A percentile compares a stretch with the other conserved stretches of the same genome.
Evolutionary conservation across 2,888 invertebrate species (phyloP).

Genomic region (Tachina fera): DNA sequence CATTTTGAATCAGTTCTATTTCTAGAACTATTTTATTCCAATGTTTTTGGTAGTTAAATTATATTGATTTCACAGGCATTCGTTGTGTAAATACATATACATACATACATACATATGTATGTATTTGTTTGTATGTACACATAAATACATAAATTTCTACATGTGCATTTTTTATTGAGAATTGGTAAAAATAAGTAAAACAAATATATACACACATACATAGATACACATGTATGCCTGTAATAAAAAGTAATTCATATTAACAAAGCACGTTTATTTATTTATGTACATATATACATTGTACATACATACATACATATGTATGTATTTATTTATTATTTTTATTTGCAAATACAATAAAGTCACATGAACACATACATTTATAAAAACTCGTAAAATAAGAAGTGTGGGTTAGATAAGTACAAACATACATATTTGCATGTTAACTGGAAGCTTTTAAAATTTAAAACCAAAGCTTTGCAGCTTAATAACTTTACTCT

Average conservation of each 20-base stretch:
- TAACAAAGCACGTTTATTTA: slow-evolving; percentile 41
- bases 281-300: too few relatives aligned
- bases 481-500: slow-evolving; percentile 16
- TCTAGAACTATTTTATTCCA: too few relatives aligned
- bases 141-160: too few relatives aligned
- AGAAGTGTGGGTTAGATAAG: slow-evolving; percentile 46
- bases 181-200: slow-evolving; percentile 41
- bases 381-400: not conserved
- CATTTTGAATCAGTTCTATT: too few relatives aligned
- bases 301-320: too few relatives aligned
- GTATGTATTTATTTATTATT: not conserved
- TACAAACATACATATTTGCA: not conserved
- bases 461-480: slow-evolving; percentile 46
- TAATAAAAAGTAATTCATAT: slow-evolving; percentile 28
- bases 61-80: too few relatives aligned
- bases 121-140: too few relatives aligned
- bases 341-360: slow-evolving; percentile 9
- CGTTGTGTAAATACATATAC: too few relatives aligned
- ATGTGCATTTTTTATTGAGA: slow-evolving; percentile 35
- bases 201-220: slow-evolving; percentile 3
- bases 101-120: too few relatives aligned
- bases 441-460: slow-evolving; percentile 49
- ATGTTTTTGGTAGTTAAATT: too few relatives aligned
- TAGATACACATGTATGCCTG: too few relatives aligned
- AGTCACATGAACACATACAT: slow-evolving; percentile 10